These are phyloP conservation scores for Leucoraja ocellata DNA, from an alignment of 2,797 vertebrate species.

Conservation along the genomic window DNA sequence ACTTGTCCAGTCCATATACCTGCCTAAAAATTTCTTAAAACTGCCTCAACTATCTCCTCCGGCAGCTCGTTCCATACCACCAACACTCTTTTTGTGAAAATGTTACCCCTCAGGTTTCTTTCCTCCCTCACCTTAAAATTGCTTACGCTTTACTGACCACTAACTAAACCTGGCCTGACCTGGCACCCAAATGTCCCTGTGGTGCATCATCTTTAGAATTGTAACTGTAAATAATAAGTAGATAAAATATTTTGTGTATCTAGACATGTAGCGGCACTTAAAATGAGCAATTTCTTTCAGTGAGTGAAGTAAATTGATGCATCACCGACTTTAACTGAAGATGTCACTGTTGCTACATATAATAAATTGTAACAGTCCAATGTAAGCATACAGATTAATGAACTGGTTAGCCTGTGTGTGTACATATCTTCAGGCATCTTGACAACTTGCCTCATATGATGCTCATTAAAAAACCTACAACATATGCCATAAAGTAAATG, in stretches of 20 bases:
- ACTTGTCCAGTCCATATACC: too few relatives aligned
- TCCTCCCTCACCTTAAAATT: too few relatives aligned
- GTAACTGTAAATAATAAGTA: not conserved
- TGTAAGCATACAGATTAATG: not conserved
- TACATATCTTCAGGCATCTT: not conserved
- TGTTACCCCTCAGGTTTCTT: too few relatives aligned
- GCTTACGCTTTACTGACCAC: too few relatives aligned
- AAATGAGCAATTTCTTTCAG: not conserved
- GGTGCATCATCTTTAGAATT: too few relatives aligned
- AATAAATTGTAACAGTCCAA: not conserved
- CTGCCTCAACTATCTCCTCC: too few relatives aligned
- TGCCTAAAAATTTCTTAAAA: too few relatives aligned
- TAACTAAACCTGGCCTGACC: too few relatives aligned
- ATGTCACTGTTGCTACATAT: constrained; percentile 12
- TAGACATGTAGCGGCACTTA: not conserved
- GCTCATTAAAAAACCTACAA: not conserved
- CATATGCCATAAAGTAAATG: not conserved
- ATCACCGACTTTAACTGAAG: not conserved
- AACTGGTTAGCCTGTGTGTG: not conserved
- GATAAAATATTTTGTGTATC: not conserved
- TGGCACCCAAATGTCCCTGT: too few relatives aligned
- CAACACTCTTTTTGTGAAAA: too few relatives aligned
- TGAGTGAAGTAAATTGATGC: not conserved
- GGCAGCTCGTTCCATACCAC: too few relatives aligned
- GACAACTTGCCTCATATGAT: too few relatives aligned